Base-by-base conservation (phyloP, 2,888 invertebrate species). In the Conops quadrifasciatus region DNA sequence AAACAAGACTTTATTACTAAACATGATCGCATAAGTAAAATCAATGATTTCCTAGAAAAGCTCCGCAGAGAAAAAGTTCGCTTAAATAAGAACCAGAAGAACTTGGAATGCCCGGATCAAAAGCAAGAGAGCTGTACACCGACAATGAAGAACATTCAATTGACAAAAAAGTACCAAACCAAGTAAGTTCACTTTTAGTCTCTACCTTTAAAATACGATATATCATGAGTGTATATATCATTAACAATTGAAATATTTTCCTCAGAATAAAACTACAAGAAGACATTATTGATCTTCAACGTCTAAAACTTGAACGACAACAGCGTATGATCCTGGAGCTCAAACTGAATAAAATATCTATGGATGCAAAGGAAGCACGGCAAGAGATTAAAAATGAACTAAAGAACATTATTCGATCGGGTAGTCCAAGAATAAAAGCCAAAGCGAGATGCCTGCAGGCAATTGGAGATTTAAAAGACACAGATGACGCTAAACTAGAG, bases 321-420 rank as follows among this genome's bases (percentile, higher is more conserved):
- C 90, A 90, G 76, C 89, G 90, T 78, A 80, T 92, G n/a, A 93
- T 93, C 71, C 90, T 92, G 81, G 90, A 92, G 79, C 84, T 93
- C 0, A 92, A 91, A 80, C 85, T 93, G 67, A 90, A 91, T 71
- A 91, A 90, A 83, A 88, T 93, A 30, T 86, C 90, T 59, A 90
- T 91, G 75, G 91, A 91, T 71, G 88, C 91, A 0, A 88, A 88
- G 65, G 88, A 90, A 72, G 88, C 90, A 73, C 89, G 88, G 66
- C 89, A 89, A 70, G 88, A 89, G 77, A 84, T 92, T 1, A 88
- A 88, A 45, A 87, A 87, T 76, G 88, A 89, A 43, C 87, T 90
- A 60, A 88, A 87, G 73, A 87, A 88, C 64, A 87, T 89, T 69
- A 90, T 87, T 78, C 88, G 87, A 75, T 89, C 87, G 76, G 87